Evolutionary conservation across 2,113 vertebrate species (phyloP).

Genomic region (Ciconia boyciana): DNA sequence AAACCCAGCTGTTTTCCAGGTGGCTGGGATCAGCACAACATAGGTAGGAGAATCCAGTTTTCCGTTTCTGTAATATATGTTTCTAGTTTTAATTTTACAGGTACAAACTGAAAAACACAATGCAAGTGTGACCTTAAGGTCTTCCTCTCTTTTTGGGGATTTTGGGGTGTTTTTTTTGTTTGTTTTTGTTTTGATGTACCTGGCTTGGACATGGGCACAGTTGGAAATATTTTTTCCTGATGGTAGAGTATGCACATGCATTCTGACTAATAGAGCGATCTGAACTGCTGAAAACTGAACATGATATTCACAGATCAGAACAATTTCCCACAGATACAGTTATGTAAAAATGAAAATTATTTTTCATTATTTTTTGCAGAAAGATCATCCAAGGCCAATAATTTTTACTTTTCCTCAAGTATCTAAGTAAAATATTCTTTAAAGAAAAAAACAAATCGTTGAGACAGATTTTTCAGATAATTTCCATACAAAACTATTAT

Average conservation of each 20-base stretch:
- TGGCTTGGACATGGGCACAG: background rate
- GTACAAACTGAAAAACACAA: background rate
- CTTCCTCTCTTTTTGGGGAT: background rate
- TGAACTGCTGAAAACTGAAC: background rate
- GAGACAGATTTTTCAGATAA: background rate
- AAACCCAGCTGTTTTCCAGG: rapidly evolving
- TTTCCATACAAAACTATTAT: background rate
- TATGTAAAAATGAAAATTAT: background rate
- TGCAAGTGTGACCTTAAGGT: background rate
- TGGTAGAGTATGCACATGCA: too few relatives aligned
- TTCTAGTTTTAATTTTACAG: background rate
- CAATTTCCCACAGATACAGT: background rate
- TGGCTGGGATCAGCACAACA: background rate
- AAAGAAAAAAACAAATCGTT: background rate
- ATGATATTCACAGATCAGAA: background rate
- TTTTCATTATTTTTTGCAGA: background rate
- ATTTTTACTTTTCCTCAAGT: background rate
- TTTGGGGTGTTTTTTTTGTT: too few relatives aligned
- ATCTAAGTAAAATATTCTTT: background rate
- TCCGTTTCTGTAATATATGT: rapidly evolving
- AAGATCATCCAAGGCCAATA: background rate
- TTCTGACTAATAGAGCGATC: background rate
- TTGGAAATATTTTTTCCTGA: background rate
- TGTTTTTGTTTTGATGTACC: background rate
- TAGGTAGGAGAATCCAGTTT: background rate